Conservation (phyloP, 2,113 vertebrate genomes). For the Phainopepla nitens region DNA sequence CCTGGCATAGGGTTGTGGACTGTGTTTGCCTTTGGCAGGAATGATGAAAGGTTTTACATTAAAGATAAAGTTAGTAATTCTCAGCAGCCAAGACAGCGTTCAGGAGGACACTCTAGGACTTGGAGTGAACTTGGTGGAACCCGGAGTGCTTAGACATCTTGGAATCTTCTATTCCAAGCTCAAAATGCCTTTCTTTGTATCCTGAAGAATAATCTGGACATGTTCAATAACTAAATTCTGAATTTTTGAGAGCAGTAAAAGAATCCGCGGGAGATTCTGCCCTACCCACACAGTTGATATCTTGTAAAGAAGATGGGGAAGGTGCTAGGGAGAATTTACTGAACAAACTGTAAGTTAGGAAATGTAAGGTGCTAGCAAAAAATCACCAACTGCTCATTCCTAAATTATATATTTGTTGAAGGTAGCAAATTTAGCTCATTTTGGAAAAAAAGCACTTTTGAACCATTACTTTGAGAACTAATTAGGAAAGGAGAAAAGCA, state of each 20-base stretch:
- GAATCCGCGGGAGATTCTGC: not conserved
- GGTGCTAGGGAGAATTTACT: not conserved
- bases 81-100: not conserved
- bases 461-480: not conserved
- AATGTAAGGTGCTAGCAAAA: not conserved
- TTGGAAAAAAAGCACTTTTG: not conserved
- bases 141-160: not conserved
- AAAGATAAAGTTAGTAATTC: not conserved
- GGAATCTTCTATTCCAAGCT: not conserved
- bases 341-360: not conserved
- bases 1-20: not conserved
- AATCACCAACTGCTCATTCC: not conserved
- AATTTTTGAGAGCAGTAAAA: not conserved
- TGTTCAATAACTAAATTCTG: not conserved
- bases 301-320: not conserved
- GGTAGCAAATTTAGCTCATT: not conserved
- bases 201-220: not conserved
- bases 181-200: not conserved
- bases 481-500: not conserved
- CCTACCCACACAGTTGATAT: not conserved
- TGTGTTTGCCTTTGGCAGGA: not conserved
- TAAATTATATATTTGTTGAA: not conserved
- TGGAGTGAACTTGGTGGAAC: not conserved
- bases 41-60: not conserved
- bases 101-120: not conserved